These are phyloP conservation scores for Sebastes hopkinsi DNA, from an alignment of 2,797 vertebrate species.

Conservation along the genomic window DNA sequence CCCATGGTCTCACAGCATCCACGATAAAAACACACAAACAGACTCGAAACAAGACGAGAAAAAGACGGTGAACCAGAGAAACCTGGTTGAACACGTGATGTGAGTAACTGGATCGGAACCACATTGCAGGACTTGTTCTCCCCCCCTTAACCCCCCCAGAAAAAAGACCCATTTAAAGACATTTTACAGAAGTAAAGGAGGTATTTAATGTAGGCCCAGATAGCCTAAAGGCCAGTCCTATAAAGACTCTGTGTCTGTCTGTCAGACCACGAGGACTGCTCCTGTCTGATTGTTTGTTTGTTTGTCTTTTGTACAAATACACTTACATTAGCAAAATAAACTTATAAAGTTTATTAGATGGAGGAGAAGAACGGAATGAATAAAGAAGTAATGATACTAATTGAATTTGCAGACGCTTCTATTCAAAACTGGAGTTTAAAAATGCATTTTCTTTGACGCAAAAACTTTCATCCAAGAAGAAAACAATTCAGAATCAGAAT, in stretches of 20 bases:
- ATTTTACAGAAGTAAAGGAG: slow-evolving; percentile 79
- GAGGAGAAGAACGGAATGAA: slow-evolving; percentile 83
- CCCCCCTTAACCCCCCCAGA: background rate
- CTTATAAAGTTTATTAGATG: slow-evolving; percentile 88
- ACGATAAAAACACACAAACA: slow-evolving; percentile 78
- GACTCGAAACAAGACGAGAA: slow-evolving; percentile 24
- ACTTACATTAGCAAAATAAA: slow-evolving; percentile 88
- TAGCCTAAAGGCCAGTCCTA: slow-evolving; percentile 50
- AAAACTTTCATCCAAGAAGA: background rate
- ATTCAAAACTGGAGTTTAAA: slow-evolving; percentile 44
- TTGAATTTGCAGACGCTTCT: slow-evolving; percentile 63
- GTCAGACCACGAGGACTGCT: slow-evolving; percentile 72
- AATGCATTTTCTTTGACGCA: slow-evolving; percentile 4
- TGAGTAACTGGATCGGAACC: slow-evolving; percentile 81
- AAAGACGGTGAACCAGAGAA: slow-evolving; percentile 51
- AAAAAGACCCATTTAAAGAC: slow-evolving; percentile 82
- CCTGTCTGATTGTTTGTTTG: slow-evolving; percentile 83
- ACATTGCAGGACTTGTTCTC: slow-evolving; percentile 73
- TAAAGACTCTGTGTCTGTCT: slow-evolving; percentile 54
- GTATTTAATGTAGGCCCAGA: slow-evolving; percentile 82
- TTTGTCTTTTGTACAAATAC: slow-evolving; percentile 89
- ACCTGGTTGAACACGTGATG: slow-evolving; percentile 67
- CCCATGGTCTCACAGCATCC: slow-evolving; percentile 88
- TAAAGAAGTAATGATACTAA: slow-evolving; percentile 83
- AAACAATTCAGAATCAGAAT: background rate